Evolutionary conservation across 2,797 vertebrate species (phyloP).

Genomic region (Periparus ater): DNA sequence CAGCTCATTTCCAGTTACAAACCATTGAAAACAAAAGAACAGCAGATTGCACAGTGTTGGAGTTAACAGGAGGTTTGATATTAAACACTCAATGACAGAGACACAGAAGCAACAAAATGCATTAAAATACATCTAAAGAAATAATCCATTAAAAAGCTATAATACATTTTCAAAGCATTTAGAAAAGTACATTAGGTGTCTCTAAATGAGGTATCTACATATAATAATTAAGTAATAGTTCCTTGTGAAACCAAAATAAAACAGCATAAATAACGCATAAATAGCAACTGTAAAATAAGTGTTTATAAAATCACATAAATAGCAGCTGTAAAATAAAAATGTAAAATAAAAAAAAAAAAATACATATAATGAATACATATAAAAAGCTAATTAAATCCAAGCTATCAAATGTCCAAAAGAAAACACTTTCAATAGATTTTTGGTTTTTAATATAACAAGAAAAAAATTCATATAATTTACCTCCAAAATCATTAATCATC

Average conservation of each 20-base stretch:
- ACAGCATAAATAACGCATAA: neutral
- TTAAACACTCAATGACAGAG: neutral
- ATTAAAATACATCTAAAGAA: neutral
- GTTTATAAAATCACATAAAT: neutral
- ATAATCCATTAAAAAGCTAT: neutral
- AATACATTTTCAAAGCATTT: neutral
- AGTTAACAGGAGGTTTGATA: neutral
- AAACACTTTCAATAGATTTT: neutral
- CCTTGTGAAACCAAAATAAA: neutral
- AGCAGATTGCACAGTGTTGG: neutral
- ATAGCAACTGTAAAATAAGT: neutral
- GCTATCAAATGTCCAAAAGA: neutral
- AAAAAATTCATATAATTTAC: neutral
- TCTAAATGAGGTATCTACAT: neutral
- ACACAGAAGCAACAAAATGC: neutral
- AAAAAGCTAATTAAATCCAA: neutral
- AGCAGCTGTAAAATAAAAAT: neutral
- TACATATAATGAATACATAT: accelerated
- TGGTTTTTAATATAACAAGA: neutral
- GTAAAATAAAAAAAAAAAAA: too few relatives aligned
- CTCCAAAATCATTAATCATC: neutral
- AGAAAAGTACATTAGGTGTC: neutral
- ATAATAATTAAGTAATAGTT: neutral
- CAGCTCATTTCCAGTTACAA: neutral
- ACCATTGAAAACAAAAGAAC: neutral